Evolutionary conservation across 64 coral and sea anemone species (phyloP).

Genomic region (Montipora sp.): DNA sequence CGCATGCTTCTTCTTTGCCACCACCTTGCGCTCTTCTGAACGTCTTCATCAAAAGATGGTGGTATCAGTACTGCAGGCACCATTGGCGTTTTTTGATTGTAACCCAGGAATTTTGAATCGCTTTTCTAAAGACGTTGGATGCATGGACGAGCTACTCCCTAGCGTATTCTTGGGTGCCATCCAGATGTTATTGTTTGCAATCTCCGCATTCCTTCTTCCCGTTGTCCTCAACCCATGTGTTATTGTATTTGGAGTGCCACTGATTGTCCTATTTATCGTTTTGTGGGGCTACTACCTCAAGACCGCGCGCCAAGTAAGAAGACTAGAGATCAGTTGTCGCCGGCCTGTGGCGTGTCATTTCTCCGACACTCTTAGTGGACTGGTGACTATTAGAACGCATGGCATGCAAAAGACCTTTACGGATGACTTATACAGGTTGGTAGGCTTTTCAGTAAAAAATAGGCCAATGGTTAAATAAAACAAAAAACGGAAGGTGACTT

Average conservation of each 20-base stretch:
- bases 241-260: slow-evolving; percentile 41
- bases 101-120: slow-evolving; percentile 49
- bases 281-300: slow-evolving; percentile 60
- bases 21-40: slow-evolving; percentile 49
- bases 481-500: too few relatives aligned
- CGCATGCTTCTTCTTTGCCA: slow-evolving; percentile 53
- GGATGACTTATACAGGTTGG: slow-evolving; percentile 57
- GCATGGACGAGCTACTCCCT: slow-evolving; percentile 61
- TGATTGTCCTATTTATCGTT: slow-evolving; percentile 30
- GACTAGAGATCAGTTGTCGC: slow-evolving; percentile 53
- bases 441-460: not conserved
- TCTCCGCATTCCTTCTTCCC: slow-evolving; percentile 48
- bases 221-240: slow-evolving; percentile 45
- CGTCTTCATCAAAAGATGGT: slow-evolving; percentile 48
- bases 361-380: slow-evolving; percentile 57
- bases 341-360: slow-evolving; percentile 53
- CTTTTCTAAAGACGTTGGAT: slow-evolving; percentile 61
- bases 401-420: slow-evolving; percentile 48
- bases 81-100: slow-evolving; percentile 28
- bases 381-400: slow-evolving; percentile 54
- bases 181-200: slow-evolving; percentile 42
- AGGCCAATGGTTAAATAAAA: too few relatives aligned
- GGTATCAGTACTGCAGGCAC: slow-evolving; percentile 50
- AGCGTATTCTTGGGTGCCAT: slow-evolving; percentile 61
- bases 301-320: slow-evolving; percentile 54